Conservation (phyloP, 1,140 invertebrate species). For the Prorops nasuta region DNA sequence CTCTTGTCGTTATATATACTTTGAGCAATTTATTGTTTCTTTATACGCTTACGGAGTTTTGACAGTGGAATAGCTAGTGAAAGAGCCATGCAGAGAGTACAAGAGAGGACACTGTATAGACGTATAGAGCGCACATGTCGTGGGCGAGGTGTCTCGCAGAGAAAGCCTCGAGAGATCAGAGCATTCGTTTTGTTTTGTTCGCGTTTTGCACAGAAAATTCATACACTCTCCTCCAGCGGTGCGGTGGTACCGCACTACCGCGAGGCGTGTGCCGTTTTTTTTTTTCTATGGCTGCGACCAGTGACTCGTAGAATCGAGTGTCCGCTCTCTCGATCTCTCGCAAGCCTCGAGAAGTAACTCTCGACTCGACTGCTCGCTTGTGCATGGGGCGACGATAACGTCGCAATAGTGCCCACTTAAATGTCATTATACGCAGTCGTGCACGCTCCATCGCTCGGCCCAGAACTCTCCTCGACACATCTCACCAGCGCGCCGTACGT, state of each 20-base stretch:
- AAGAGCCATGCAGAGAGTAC: too few relatives aligned
- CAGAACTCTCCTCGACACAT: too few relatives aligned
- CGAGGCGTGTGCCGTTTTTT: slow-evolving; percentile 34
- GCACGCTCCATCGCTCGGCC: too few relatives aligned
- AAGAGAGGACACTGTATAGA: too few relatives aligned
- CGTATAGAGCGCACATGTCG: too few relatives aligned
- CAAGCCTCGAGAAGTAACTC: slow-evolving; percentile 23
- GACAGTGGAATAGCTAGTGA: too few relatives aligned
- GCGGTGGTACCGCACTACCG: slow-evolving; percentile 12
- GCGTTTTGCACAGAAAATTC: slow-evolving; percentile 9
- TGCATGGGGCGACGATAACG: slow-evolving; percentile 19
- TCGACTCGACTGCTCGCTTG: too few relatives aligned
- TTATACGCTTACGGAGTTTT: too few relatives aligned
- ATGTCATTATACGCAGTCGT: slow-evolving; percentile 30
- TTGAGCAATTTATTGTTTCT: too few relatives aligned
- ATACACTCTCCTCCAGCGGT: slow-evolving; percentile 13
- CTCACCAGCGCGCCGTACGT: too few relatives aligned
- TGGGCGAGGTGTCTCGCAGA: slow-evolving; percentile 47
- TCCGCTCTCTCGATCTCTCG: slow-evolving; percentile 17
- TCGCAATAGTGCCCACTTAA: slow-evolving; percentile 31
- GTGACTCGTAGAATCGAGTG: slow-evolving; percentile 1
- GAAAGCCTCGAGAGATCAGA: slow-evolving; percentile 33
- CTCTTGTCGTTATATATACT: too few relatives aligned
- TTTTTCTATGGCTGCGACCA: slow-evolving; percentile 13
- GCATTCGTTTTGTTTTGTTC: slow-evolving; percentile 14